These are phyloP conservation scores for Mirounga angustirostris DNA, from an alignment of 2,113 vertebrate species.

Conservation along the genomic window DNA sequence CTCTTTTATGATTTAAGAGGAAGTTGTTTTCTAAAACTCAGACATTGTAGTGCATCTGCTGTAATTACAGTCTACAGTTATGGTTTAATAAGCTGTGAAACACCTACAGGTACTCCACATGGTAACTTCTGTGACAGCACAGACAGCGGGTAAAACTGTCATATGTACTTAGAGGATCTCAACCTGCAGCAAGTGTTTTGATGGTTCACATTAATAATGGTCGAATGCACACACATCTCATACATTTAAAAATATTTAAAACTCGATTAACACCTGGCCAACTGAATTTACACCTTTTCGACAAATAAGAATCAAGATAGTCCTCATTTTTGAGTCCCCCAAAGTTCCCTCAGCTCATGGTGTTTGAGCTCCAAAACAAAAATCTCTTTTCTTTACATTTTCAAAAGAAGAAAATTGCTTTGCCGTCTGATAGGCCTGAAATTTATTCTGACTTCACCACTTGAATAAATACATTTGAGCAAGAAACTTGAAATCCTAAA, in stretches of 20 bases:
- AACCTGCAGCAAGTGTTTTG: conserved; percentile 27
- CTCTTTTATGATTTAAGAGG: conserved; percentile 17
- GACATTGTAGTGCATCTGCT: neutral
- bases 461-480: neutral
- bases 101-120: neutral
- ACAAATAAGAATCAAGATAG: neutral
- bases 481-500: neutral
- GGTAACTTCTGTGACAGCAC: neutral
- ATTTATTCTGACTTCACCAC: neutral
- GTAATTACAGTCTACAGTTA: conserved; percentile 6
- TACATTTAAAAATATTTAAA: conserved; percentile 38
- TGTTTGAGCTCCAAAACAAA: neutral
- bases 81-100: conserved; percentile 47
- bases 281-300: neutral
- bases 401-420: neutral
- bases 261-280: neutral
- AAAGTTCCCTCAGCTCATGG: neutral
- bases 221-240: neutral
- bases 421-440: neutral
- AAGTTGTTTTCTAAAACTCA: conserved; percentile 42
- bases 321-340: neutral
- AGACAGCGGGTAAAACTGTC: neutral
- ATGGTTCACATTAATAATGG: neutral
- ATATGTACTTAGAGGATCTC: neutral
- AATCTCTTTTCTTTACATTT: neutral